phyloP scores from a whole-genome alignment of 1,140 invertebrate genomes.

The Pemphigus obesinymphae region DNA sequence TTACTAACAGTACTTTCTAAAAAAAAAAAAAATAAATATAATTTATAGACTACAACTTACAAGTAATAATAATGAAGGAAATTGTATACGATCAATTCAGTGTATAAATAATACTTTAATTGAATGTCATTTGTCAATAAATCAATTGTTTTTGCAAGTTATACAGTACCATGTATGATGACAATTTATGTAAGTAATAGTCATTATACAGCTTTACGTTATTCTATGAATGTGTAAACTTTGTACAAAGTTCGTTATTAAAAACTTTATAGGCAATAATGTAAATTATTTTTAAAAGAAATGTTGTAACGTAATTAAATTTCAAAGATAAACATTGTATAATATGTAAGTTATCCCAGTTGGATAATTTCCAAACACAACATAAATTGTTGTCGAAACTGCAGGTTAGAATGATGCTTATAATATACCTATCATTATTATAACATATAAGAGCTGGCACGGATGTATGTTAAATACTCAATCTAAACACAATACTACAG shows the following conservation, averaged over 20 bases:
- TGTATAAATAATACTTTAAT: no score
- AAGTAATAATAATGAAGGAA: no score
- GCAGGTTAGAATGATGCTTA: not conserved
- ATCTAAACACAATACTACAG: not conserved
- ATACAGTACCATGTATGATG: not conserved
- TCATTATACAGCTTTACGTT: not conserved
- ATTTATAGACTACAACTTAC: no score
- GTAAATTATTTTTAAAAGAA: not conserved
- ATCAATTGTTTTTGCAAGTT: no score
- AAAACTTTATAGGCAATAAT: not conserved
- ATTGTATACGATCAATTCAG: no score
- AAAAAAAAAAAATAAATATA: not conserved
- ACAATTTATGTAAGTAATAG: not conserved
- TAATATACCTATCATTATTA: not conserved
- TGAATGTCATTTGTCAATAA: no score
- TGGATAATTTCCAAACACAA: conserved; percentile 3
- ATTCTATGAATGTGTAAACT: not conserved
- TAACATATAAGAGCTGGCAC: not conserved
- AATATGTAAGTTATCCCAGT: not conserved
- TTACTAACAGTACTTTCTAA: not conserved
- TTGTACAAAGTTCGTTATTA: not conserved
- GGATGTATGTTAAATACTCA: not conserved
- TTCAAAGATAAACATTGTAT: not conserved
- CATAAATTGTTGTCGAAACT: not conserved
- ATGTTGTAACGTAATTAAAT: not conserved